Evolutionary conservation across 2,888 invertebrate genomes (phyloP), one percentile per base, ranked within the genome.

Genomic region (Polydrusus cervinus): DNA sequence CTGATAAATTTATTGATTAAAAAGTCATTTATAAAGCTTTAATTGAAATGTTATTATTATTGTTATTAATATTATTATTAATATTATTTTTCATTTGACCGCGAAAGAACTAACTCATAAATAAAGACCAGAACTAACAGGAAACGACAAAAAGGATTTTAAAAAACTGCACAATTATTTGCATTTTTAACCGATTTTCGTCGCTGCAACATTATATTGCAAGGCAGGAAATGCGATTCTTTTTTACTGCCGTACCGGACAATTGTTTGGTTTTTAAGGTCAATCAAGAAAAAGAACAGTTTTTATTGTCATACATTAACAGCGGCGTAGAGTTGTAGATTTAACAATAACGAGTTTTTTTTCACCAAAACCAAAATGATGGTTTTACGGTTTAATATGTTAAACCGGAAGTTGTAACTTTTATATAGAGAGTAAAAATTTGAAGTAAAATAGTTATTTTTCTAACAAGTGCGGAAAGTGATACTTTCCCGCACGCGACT

Each of bases 131-230:
- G 34, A 34, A 8, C 14, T 40, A 71, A 43, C 70, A 62, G 70
- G 70, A 71, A 71, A 71, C 49, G 62, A 20, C 43, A 61, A 71
- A 62, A 47, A 43, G 49, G 61, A 38, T 45, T 60, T 1, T 13
- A 69, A 62, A 62, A 64, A 64, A 71, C 62, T 71, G 62, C 62
- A 71, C 70, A 61, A 71, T 71, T 71, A 71, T 71, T 62, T 62
- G 49, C 51, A 71, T 71, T 62, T 64, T 71, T 71, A 71, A 45
- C 47, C 67, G 57, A 55, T 68, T 68, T 57, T 68, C 16, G 55
- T 43, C 25, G 55, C 43, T 55, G 67, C 55, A 62, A 43, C 66
- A 51, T 55, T 40, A 55, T 53, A 55, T 67, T 61, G 62, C 70
- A 40, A 71, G 62, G 60, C 61, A 61, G 70, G 70, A 71, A 71